Base-by-base conservation (phyloP, 2,888 invertebrate species). In the Thyatira batis region DNA sequence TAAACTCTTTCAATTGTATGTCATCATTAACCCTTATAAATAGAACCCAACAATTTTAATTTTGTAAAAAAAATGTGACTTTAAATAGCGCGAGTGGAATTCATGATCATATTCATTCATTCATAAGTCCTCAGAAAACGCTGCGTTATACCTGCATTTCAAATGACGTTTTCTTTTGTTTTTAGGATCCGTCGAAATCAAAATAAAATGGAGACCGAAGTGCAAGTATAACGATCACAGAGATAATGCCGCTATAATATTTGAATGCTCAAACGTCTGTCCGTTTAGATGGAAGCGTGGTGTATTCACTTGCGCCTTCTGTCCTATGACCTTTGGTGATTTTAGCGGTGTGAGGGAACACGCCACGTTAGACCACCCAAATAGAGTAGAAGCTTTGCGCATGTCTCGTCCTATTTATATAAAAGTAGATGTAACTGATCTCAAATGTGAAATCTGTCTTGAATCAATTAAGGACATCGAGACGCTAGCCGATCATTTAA, bases 251-350 rank as follows among this genome's bases (percentile, higher is more conserved):
- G 84, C 82, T 39, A 73, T 86, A 54, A 82, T 91, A 53, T 71
- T 91, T 55, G 84, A 88, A 69, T 85, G 73, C 69, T 89, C 90
- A 30, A 91, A 87, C 72, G 82, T 75, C 25, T 82, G 83, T 55
- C 91, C 91, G 0, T 92, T 92, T 69, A 78, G 89, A 58, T 89
- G 87, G 87, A 80, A 78, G 39, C 74, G 85, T 8, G 89, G 90
- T 0, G 62, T 76, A 2, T 92, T 88, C 61, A 74, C 75, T 28
- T 92, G 91, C 58, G 86, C 82, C 1, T 84, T 74, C 62, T 92
- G 91, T 56, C 68, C 85, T 0, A 68, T 71, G 30, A 72, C 79
- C 0, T 90, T 85, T 51, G 85, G 80, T 1, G 85, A 89, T 59
- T 83, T 89, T 53, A 71, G 61, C 25, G 77, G 74, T 2, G 61